phyloP scores from a whole-genome alignment of 2,113 vertebrate genomes.

The Erythrolamprus reginae region DNA sequence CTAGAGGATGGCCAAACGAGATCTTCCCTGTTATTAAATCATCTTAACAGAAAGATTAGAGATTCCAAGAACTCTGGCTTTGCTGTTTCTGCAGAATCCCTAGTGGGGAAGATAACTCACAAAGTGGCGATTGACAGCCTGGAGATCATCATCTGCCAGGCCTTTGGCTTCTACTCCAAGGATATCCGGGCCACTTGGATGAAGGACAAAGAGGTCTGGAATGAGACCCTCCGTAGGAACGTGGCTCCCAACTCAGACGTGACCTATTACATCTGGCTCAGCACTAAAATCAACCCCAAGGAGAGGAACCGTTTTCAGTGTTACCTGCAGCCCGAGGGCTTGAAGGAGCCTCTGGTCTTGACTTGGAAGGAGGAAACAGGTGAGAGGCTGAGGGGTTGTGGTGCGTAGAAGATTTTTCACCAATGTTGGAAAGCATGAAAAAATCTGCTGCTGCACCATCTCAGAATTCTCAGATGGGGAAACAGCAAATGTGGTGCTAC shows the following conservation, averaged over 20 bases:
- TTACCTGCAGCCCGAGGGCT: neutral
- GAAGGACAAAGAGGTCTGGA: neutral
- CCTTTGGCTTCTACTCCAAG: neutral
- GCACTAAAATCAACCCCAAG: neutral
- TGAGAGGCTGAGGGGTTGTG: neutral
- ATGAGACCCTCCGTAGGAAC: neutral
- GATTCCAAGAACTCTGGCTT: too few species aligned
- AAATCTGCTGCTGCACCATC: too few species aligned
- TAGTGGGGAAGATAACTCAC: neutral
- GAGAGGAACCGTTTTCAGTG: neutral
- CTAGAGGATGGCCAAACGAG: neutral
- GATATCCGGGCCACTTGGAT: neutral
- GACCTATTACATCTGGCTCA: neutral
- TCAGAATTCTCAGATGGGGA: too few species aligned
- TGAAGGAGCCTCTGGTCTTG: neutral
- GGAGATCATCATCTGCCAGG: neutral
- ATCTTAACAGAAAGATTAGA: fast-evolving
- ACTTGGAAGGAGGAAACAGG: neutral
- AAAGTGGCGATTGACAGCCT: fast-evolving
- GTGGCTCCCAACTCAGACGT: neutral
- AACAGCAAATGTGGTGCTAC: too few species aligned
- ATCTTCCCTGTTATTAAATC: too few species aligned
- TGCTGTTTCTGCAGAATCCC: neutral
- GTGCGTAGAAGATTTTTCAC: too few species aligned
- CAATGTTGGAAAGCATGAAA: too few species aligned